Conservation (phyloP, 1,140 invertebrate genomes). For the Cotesia glomerata region DNA sequence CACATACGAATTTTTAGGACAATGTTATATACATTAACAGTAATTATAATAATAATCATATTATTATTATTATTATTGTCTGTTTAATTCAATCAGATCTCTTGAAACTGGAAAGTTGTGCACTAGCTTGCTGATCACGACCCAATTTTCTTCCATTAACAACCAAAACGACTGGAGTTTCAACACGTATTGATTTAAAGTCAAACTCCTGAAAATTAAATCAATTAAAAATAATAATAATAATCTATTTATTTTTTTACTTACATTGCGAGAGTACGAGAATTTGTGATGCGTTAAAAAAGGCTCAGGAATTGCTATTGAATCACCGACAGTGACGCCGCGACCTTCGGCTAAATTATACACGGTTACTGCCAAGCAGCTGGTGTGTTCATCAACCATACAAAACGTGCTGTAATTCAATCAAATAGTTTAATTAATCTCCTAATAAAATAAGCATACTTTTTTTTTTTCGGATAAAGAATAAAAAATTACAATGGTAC, state of each 20-base stretch:
- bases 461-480: no score
- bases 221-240: conserved; percentile 31
- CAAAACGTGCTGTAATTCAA: conserved; percentile 76
- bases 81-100: conserved; percentile 51
- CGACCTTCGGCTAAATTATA: conserved; percentile 83
- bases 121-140: conserved; percentile 73
- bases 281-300: conserved; percentile 70
- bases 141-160: conserved; percentile 78
- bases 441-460: not conserved
- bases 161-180: conserved; percentile 76
- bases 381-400: conserved; percentile 75
- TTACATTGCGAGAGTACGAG: conserved; percentile 68
- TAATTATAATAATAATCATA: conserved; percentile 43
- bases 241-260: conserved; percentile 30
- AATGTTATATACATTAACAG: not conserved
- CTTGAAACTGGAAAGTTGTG: conserved; percentile 57
- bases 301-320: conserved; percentile 82
- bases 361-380: conserved; percentile 77
- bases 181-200: conserved; percentile 76
- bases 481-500: conserved; percentile 77
- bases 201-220: conserved; percentile 69
- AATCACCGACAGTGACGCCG: conserved; percentile 85
- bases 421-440: conserved; percentile 21
- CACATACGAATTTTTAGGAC: no score
- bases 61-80: conserved; percentile 43